Evolutionary conservation across 2,113 vertebrate genomes (phyloP), one percentile per base, ranked within the genome.

Genomic region (Patagioenas fasciata): DNA sequence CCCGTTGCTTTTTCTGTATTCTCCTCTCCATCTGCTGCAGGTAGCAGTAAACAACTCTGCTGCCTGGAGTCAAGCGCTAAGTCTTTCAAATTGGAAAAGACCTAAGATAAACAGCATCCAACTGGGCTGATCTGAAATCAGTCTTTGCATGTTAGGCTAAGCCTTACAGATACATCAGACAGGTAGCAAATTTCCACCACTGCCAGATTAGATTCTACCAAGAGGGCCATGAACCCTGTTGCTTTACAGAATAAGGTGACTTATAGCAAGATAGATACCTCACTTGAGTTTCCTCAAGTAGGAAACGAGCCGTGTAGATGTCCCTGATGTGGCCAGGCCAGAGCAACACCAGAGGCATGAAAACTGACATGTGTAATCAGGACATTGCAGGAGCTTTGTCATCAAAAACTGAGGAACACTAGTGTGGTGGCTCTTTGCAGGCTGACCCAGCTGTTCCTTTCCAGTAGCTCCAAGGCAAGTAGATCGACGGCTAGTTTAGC

Each of bases 361-460:
- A 85, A 85, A 74, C 18, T 66, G 67, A 83, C 70, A 84, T 38
- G 3, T 75, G 53, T 85, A 85, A 87, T 92, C 29, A 64, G 51
- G n/a, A 18, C 18, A 50, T 56, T 57, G 62, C 48, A 80, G 53
- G 44, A 83, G 26, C 26, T 81, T 62, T 66, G 65, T 47, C 91
- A 85, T 84, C 18, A 85, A 81, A 90, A 85, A 84, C n/a, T 66
- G 79, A 93, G 82, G 61, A 86, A 84, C 17, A 15, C 58, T 66
- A 32, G 38, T 61, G 88, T 56, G 75, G 62, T 83, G 89, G 29
- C 38, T 95, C 51, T 80, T 80, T 85, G 42, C n/a, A 90, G 75
- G 42, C 67, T 97, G 88, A 83, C 71, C 79, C 81, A 95, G 78
- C 44, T 16, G 81, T 58, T 91, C 62, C 44, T 58, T 87, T 88